Evolutionary conservation across 2,888 invertebrate species (phyloP), one percentile per base, ranked within the genome.

Genomic region (Cecidostiba fungosa): DNA sequence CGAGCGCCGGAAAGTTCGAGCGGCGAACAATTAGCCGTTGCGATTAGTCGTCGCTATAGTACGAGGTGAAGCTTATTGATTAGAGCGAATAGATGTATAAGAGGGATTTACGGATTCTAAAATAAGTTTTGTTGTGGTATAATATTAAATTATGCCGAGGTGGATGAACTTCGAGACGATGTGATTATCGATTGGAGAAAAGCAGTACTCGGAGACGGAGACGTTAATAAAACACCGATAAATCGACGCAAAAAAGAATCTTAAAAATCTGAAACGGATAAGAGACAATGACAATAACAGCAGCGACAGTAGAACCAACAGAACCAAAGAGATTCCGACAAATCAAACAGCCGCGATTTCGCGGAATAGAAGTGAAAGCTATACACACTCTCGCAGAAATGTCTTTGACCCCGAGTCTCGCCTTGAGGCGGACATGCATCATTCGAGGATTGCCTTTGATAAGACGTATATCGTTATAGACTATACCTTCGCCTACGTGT

Each of bases 401-500:
- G 82, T 85, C 79, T 82, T 85, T 79, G 82, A 85, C 83, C 83
- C 80, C 80, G 73, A 19, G 70, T 77, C 77, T 86, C 74, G 82
- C 86, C 86, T 86, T 86, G 84, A 86, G 86, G 54, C 80, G 79
- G 80, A 82, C 86, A 80, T 86, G 86, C 83, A 82, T 85, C 82
- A 82, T 74, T 82, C 85, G 82, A 84, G 76, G 82, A 85, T 85
- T 82, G 74, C 78, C 74, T 73, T 73, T 78, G 43, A 81, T 81
- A 76, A 79, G 29, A 29, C 62, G 54, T 50, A 32, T 32, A 32
- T 32, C 32, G 12, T 12, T 39, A 43, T 43, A 43, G 2, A 43
- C n/a, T n/a, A n/a, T n/a, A n/a, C 43, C 43, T 43, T 43, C n/a
- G 12, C 43, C 12, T 43, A 43, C 43, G 47, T 47, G 16, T 16